Percentiles rank a stretch among this genome's conserved stretches.
phyloP scores from a whole-genome alignment of 2,797 vertebrate species.

The Periophthalmus magnuspinnatus region DNA sequence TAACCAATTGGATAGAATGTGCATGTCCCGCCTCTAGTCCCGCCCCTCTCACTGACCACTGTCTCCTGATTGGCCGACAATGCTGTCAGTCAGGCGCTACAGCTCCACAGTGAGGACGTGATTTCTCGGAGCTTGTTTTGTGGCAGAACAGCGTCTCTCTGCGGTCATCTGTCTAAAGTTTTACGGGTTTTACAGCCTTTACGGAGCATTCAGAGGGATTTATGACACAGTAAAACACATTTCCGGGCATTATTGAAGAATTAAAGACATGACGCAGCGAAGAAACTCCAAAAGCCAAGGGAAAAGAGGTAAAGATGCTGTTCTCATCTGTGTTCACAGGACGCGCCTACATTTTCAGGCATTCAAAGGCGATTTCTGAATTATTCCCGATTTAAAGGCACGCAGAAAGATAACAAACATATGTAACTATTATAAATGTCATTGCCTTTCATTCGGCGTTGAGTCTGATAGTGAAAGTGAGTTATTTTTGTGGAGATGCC shows the following conservation, averaged over 20 bases:
- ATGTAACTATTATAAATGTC: not conserved
- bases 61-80: not conserved
- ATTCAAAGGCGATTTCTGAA: not conserved
- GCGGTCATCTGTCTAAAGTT: not conserved
- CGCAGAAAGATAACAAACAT: not conserved
- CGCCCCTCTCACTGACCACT: not conserved
- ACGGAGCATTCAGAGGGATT: not conserved
- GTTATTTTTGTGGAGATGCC: not conserved
- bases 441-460: not conserved
- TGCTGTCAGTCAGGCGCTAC: not conserved
- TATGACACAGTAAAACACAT: not conserved
- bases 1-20: not conserved
- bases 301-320: not conserved
- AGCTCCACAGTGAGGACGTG: not conserved
- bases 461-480: not conserved
- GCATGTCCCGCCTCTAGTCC: not conserved
- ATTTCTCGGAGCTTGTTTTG: not conserved
- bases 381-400: too few species aligned
- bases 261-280: not conserved
- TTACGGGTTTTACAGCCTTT: not conserved
- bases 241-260: not conserved
- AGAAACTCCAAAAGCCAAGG: not conserved
- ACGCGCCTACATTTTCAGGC: not conserved
- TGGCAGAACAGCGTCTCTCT: not conserved
- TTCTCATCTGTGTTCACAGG: not conserved